Conservation (phyloP, 2,888 invertebrate genomes). For the Dicranocentrus wangi region DNA sequence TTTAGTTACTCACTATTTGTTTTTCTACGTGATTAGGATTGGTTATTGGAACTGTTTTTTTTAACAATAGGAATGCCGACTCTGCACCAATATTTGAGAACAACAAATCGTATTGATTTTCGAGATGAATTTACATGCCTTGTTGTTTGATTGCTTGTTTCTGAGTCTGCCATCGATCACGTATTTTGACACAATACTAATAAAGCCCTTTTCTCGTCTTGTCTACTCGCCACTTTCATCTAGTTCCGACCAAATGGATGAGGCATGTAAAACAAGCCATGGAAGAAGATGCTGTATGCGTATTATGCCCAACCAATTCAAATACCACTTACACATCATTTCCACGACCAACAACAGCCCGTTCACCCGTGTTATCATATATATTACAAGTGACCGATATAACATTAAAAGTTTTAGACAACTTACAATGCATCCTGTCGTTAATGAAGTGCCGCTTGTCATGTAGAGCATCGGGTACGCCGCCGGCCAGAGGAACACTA, state of each 20-base stretch:
- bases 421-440: slow-evolving; percentile 45
- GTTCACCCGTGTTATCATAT: too few species aligned
- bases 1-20: too few species aligned
- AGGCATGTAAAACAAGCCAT: not conserved
- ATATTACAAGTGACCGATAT: too few species aligned
- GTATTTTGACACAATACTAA: slow-evolving; percentile 8
- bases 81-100: not conserved
- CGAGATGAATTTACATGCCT: not conserved
- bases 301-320: too few species aligned
- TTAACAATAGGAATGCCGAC: not conserved
- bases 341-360: too few species aligned
- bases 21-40: too few species aligned
- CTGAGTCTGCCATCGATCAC: not conserved
- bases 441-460: slow-evolving; percentile 17
- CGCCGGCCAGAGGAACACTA: slow-evolving; percentile 8
- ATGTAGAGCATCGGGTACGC: not conserved
- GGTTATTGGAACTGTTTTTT: too few species aligned
- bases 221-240: not conserved
- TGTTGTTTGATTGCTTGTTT: too few species aligned
- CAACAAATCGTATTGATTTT: slow-evolving; percentile 5
- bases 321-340: too few species aligned
- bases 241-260: slow-evolving; percentile 3
- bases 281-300: too few species aligned
- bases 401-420: not conserved
- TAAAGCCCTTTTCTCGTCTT: not conserved